Percentiles rank a stretch among this genome's conserved stretches.
These are phyloP conservation scores for Andrena trimmerana DNA, from an alignment of 2,888 invertebrate genomes.

Conservation along the genomic window DNA sequence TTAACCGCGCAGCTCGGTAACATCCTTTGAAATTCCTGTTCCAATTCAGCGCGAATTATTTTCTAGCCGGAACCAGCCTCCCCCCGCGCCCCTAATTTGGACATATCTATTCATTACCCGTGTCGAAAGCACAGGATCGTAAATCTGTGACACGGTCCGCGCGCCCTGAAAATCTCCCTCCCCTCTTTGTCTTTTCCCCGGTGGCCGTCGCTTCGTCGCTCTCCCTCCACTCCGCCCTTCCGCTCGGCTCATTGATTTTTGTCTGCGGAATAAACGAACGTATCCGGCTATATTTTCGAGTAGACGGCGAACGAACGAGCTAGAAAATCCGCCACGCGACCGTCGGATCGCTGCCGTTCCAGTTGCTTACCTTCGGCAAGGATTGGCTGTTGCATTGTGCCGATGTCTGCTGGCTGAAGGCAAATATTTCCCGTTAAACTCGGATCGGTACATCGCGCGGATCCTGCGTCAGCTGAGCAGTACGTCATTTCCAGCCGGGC, in stretches of 20 bases:
- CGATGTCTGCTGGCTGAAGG: too few species aligned
- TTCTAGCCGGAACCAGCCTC: slow-evolving; percentile 15
- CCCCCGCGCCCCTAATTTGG: slow-evolving; percentile 35
- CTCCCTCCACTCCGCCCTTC: neutral
- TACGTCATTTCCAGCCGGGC: too few species aligned
- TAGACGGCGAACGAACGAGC: slow-evolving; percentile 45
- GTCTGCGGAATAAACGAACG: slow-evolving; percentile 53
- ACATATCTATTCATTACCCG: slow-evolving; percentile 55
- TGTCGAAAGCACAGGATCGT: slow-evolving; percentile 53
- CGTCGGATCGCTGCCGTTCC: slow-evolving; percentile 8
- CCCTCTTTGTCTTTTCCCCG: neutral
- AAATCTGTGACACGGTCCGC: slow-evolving; percentile 44
- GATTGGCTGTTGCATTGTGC: too few species aligned
- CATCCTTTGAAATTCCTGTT: slow-evolving; percentile 23
- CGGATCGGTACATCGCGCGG: too few species aligned
- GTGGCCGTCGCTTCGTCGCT: neutral
- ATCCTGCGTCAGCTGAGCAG: too few species aligned
- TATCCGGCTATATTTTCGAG: slow-evolving; percentile 50
- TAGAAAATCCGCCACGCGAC: slow-evolving; percentile 47
- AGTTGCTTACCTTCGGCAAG: slow-evolving; percentile 3
- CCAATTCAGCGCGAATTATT: slow-evolving; percentile 44
- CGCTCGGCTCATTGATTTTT: slow-evolving; percentile 53
- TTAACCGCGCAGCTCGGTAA: slow-evolving; percentile 13
- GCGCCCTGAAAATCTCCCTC: slow-evolving; percentile 24
- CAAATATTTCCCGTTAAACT: too few species aligned